Evolutionary conservation across 2,888 invertebrate species (phyloP), one percentile per base, ranked within the genome.

Genomic region (Venusia cambrica): DNA sequence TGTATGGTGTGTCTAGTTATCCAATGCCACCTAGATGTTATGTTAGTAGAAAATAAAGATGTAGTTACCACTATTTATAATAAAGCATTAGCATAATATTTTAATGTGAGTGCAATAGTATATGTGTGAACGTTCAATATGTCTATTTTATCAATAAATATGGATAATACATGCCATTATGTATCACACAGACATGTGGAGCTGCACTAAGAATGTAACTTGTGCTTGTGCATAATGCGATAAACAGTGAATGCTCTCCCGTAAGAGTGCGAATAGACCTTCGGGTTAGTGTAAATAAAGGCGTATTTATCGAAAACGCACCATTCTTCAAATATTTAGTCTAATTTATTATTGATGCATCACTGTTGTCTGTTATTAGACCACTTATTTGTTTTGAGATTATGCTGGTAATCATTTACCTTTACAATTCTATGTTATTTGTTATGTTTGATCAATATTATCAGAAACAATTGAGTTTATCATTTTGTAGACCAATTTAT

Each of bases 381-480:
- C 34, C 26, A 36, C 47, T 45, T 57, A 55, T 52, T 63, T 59
- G 48, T 67, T 68, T 70, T 78, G 77, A 79, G 77, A 78, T 81
- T 76, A 79, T 71, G 68, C 65, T 73, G 70, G 57, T 58, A 61
- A 66, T 61, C 57, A 61, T 61, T 25, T 37, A 29, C 25, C 15
- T 57, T 54, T 56, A 46, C 47, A 51, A 51, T 54, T 65, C 68
- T 74, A 73, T 75, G 69, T 81, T 79, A 59, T 62, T 81, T 84
- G 83, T 83, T 87, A 84, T 76, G 81, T 84, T 85, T 85, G 79
- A 68, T 69, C 43, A 71, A 64, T 73, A 72, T 70, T 66, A 63
- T 64, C 65, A 57, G 51, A 72, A 63, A 72, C 74, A n/a, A 73
- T 73, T 47, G 41, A 41, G 69, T 68, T 72, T 65, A 64, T 64